A percentile compares a stretch with the other conserved stretches of the same genome.
phyloP scores from a whole-genome alignment of 2,113 vertebrate genomes.

The Carassius auratus region DNA sequence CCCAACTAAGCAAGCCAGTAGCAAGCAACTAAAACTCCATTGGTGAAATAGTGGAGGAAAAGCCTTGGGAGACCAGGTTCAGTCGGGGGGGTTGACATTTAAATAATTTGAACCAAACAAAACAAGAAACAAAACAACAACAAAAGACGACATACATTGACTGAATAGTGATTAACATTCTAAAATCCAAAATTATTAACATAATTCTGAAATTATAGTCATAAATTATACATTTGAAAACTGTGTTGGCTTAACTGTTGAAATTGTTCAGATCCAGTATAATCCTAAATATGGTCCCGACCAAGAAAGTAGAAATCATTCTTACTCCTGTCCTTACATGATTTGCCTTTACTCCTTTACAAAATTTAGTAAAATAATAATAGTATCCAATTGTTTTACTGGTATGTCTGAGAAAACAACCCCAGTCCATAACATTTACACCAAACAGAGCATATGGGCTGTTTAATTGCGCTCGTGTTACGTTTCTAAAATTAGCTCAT shows the following conservation, averaged over 20 bases:
- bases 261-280: not conserved
- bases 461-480: slow-evolving; percentile 24
- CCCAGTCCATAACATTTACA: not conserved
- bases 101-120: not conserved
- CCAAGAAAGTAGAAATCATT: not conserved
- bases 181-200: too few relatives aligned
- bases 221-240: too few relatives aligned
- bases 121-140: not conserved
- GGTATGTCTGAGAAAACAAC: not conserved
- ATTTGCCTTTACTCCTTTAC: not conserved
- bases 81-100: not conserved
- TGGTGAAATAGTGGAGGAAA: too few relatives aligned
- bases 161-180: not conserved
- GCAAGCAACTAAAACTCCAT: too few relatives aligned
- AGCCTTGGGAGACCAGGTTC: too few relatives aligned
- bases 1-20: too few relatives aligned
- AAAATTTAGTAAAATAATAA: not conserved
- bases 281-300: not conserved
- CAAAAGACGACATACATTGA: not conserved
- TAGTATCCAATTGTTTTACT: not conserved
- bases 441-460: not conserved
- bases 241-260: too few relatives aligned
- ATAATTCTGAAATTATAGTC: too few relatives aligned
- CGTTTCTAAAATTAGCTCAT: slow-evolving; percentile 19
- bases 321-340: not conserved